Percentiles rank a stretch among this genome's conserved stretches.
These are phyloP conservation scores for Gandaritis pyraliata DNA, from an alignment of 2,888 invertebrate species.

Conservation along the genomic window DNA sequence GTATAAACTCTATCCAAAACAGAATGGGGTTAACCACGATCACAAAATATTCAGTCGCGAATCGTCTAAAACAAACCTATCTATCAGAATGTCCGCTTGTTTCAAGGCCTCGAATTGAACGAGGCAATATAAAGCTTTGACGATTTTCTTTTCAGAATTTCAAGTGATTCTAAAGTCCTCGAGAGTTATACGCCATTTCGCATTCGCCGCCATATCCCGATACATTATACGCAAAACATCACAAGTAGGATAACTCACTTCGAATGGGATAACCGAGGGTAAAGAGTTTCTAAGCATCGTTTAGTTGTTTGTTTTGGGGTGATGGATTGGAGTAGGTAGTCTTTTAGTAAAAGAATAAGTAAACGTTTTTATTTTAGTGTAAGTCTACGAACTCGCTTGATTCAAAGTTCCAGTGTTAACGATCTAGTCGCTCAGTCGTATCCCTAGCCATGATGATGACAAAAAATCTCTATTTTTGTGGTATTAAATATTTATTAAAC, in stretches of 20 bases:
- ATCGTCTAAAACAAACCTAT: too few relatives aligned
- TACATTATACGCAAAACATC: slow-evolving; percentile 34
- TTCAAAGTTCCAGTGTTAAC: too few relatives aligned
- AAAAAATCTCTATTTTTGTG: too few relatives aligned
- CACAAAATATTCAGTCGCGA: too few relatives aligned
- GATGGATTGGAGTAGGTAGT: slow-evolving; percentile 10
- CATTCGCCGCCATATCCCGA: slow-evolving; percentile 46
- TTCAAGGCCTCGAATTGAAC: slow-evolving; percentile 56
- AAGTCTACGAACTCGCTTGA: too few relatives aligned
- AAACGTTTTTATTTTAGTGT: background rate
- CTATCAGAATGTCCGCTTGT: slow-evolving; percentile 23
- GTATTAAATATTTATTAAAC: too few relatives aligned
- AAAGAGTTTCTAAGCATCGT: slow-evolving; percentile 22
- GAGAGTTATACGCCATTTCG: slow-evolving; percentile 61
- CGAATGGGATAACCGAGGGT: slow-evolving; percentile 11
- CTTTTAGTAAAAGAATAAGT: background rate
- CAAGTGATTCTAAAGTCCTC: slow-evolving; percentile 77
- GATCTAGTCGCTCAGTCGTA: too few relatives aligned
- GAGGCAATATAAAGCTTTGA: slow-evolving; percentile 81
- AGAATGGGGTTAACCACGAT: too few relatives aligned
- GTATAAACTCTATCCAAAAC: too few relatives aligned
- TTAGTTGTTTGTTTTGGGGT: slow-evolving; percentile 21
- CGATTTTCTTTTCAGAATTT: slow-evolving; percentile 81
- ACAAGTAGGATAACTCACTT: slow-evolving; percentile 22
- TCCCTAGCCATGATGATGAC: too few relatives aligned